Percentiles rank a stretch among this genome's conserved stretches.
Conservation (phyloP, 2,888 invertebrate species). For the Agrotis segetum region DNA sequence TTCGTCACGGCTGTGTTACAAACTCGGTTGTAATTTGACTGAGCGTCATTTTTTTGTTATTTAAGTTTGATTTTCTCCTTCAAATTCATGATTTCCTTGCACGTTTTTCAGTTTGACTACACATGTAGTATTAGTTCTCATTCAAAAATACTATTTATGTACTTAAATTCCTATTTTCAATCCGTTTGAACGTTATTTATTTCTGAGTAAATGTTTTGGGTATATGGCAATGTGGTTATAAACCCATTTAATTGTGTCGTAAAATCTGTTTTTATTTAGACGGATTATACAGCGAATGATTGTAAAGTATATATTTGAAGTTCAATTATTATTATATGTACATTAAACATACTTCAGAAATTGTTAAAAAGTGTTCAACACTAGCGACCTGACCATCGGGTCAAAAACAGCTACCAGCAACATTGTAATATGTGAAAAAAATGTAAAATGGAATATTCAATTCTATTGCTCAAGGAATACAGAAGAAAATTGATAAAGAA, state of each 20-base stretch:
- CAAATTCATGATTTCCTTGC: conserved; percentile 50
- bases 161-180: conserved; percentile 46
- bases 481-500: too few relatives aligned
- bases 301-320: conserved; percentile 11
- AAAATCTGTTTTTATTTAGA: conserved; percentile 2
- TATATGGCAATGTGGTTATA: not conserved
- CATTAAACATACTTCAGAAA: conserved; percentile 9
- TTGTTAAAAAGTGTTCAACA: not conserved
- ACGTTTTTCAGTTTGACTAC: conserved; percentile 64
- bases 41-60: conserved; percentile 38
- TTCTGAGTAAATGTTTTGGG: conserved; percentile 7
- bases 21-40: conserved; percentile 55
- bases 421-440: too few relatives aligned
- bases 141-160: conserved; percentile 43
- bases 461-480: too few relatives aligned
- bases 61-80: conserved; percentile 18
- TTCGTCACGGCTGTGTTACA: conserved; percentile 47
- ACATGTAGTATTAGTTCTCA: conserved; percentile 42
- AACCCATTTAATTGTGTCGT: not conserved
- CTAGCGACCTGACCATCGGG: too few relatives aligned
- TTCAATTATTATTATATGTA: not conserved
- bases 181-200: conserved; percentile 27
- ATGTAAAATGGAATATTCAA: too few relatives aligned
- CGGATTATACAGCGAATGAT: not conserved
- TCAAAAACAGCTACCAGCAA: too few relatives aligned